Evolutionary conservation across 2,797 vertebrate genomes (phyloP), one percentile per base, ranked within the genome.

Genomic region (Myotis planiceps): DNA sequence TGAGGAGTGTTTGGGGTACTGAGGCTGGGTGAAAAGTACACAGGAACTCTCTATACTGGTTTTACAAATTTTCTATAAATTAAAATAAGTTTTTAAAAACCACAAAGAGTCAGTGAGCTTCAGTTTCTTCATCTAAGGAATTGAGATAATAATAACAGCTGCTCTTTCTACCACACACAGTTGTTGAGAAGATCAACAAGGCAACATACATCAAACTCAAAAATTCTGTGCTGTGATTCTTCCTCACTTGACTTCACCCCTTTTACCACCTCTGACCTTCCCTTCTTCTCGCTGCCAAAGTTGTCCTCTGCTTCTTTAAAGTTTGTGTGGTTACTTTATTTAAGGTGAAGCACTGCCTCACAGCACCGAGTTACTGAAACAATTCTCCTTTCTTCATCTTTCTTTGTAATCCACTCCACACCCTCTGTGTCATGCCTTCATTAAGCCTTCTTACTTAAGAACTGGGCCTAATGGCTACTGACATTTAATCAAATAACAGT

Each of bases 401-500:
- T 82, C 94, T 91, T 82, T 81, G 65, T 82, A 93, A 96, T 90
- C 69, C 63, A 8, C 34, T 71, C 76, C 84, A 88, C 68, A 87
- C 80, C 71, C 87, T 92, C 86, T 85, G 49, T 82, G 68, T 89
- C 79, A 58, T 66, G 83, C 84, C 83, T 90, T 78, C 71, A 86
- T n/a, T 96, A 91, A 95, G 85, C 72, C 88, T 84, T 90, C 78
- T 87, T 90, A 74, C 89, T 96, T 96, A 92, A 92, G 60, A 94
- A 42, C 68, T 88, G 42, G 81, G 81, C 42, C 93, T 95, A 85
- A 96, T 97, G 84, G 90, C 84, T 53, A 93, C 85, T 96, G 96
- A 97, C 95, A 90, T 96, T 97, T 96, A 97, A 96, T 97, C 95
- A 96, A 94, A 94, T 93, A 97, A 92, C 94, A 91, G 91, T 97